Evolutionary conservation across 2,113 vertebrate species (phyloP).

Genomic region (Hemiprocne comata): DNA sequence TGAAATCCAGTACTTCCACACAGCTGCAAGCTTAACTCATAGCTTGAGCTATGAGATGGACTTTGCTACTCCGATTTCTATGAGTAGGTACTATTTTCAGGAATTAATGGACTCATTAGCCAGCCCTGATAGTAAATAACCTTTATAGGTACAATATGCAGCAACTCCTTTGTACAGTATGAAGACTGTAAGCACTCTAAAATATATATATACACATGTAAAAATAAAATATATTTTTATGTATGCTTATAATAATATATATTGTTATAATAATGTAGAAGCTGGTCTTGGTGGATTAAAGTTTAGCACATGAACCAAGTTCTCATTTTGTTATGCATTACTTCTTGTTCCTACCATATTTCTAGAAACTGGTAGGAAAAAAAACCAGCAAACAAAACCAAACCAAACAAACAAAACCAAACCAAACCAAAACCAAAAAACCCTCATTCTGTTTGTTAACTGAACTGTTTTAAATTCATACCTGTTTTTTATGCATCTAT

Average conservation of each 20-base stretch:
- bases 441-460: not conserved
- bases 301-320: not conserved
- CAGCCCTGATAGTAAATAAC: not conserved
- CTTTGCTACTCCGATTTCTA: not conserved
- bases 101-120: not conserved
- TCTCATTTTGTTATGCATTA: not conserved
- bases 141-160: not conserved
- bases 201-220: not conserved
- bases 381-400: too few species aligned
- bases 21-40: not conserved
- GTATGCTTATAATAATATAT: not conserved
- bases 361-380: not conserved
- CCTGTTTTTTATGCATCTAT: not conserved
- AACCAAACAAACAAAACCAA: too few species aligned
- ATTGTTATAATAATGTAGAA: not conserved
- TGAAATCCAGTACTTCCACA: not conserved
- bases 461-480: not conserved
- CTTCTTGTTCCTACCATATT: not conserved
- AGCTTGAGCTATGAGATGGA: not conserved
- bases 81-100: not conserved
- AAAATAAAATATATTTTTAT: not conserved
- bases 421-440: too few species aligned
- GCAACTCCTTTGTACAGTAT: not conserved
- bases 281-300: not conserved
- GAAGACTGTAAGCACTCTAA: not conserved